Base-by-base conservation (phyloP, 2,888 invertebrate species). In the Acleris cristana region DNA sequence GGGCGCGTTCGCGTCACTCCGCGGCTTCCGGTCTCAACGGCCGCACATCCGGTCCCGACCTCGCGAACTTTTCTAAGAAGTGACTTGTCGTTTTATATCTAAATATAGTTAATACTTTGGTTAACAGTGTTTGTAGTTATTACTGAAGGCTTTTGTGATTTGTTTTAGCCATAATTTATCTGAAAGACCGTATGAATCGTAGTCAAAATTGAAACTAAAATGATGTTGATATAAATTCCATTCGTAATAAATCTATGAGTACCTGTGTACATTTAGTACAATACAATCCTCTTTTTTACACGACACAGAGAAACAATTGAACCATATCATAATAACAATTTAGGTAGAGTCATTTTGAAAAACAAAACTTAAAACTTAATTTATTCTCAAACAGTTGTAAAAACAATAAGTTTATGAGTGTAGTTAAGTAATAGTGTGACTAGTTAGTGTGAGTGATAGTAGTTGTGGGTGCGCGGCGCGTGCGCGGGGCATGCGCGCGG, bases 11-110 rank as follows among this genome's bases (percentile, higher is more conserved):
- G 70, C 77, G 78, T 72, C 87, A 87, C 83, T 88, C 80, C 81
- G 73, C 72, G 73, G 85, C 79, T 90, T 90, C 90, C 90, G 90
- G 89, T 83, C 77, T 69, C 80, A 82, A 89, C 89, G 89, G 81
- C 77, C 87, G 89, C 80, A 83, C 80, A 81, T 85, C 87, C 86
- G 85, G 83, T 72, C 72, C 71, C 65, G 64, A 62, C 57, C 51
- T 12, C 57, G 49, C 30, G 30, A 19, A 4, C 12, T 34, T 26
- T 19, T 44, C 18, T 4, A 54, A 45, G 14, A 48, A 48, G 48
- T 48, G 48, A 48, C 48, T 45, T n/a, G 34, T 48, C 16, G 8
- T 18, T 48, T n/a, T 16, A 7, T 26, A 30, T 16, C 45, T 8
- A 18, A 45, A 45, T 16, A 45, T 45, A 45, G n/a, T 34, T 40